Evolutionary conservation across 2,113 vertebrate genomes (phyloP).

Genomic region (Dryoscopus gambensis): DNA sequence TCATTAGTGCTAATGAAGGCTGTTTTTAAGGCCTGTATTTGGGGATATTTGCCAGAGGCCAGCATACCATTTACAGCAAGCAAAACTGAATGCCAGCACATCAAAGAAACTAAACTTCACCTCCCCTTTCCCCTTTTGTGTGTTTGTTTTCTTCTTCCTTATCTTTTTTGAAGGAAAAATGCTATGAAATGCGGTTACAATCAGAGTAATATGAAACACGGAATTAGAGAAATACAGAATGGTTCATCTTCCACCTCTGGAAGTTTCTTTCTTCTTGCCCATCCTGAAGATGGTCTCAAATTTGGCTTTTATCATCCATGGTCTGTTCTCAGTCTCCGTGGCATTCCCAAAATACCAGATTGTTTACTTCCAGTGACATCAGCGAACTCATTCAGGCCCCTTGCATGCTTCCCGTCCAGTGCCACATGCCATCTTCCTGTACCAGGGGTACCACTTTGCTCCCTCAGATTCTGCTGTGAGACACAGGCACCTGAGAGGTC

Average conservation of each 20-base stretch:
- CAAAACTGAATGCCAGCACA: neutral
- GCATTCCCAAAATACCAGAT: neutral
- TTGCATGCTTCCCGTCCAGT: neutral
- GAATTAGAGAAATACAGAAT: neutral
- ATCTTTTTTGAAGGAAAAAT: neutral
- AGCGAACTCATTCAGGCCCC: neutral
- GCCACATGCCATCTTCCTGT: neutral
- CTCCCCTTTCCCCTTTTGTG: neutral
- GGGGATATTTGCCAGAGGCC: neutral
- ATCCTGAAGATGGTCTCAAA: neutral
- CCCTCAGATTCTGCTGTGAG: neutral
- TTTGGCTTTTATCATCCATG: neutral
- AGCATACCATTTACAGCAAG: neutral
- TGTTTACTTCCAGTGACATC: neutral
- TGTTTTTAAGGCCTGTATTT: neutral
- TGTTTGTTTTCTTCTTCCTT: neutral
- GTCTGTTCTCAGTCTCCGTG: neutral
- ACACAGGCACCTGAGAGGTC: neutral
- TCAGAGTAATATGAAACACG: neutral
- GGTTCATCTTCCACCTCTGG: neutral
- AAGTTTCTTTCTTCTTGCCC: neutral
- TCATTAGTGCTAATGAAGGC: neutral
- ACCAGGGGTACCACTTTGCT: neutral
- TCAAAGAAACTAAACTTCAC: neutral
- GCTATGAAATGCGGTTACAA: neutral